Percentiles rank a stretch among this genome's conserved stretches.
Conservation (phyloP, 2,797 vertebrate genomes). For the Acrossocheilus wenchowensis region DNA sequence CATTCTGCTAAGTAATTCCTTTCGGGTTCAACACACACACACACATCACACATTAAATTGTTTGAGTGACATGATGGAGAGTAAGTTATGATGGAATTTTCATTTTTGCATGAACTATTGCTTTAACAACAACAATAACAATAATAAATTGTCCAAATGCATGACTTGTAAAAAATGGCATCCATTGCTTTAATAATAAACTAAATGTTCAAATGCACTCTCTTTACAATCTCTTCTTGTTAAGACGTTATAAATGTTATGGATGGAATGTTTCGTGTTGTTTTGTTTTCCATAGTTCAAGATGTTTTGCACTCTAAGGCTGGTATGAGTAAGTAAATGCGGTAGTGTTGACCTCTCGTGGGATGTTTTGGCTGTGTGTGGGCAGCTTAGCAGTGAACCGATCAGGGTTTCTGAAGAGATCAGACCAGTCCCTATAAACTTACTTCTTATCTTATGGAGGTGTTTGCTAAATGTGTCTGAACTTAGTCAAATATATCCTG, state of each 20-base stretch:
- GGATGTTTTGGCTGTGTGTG: slow-evolving; percentile 28
- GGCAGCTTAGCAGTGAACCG: slow-evolving; percentile 3
- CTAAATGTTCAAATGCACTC: neutral
- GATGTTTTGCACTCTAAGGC: slow-evolving; percentile 7
- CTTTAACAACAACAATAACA: neutral
- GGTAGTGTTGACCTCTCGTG: slow-evolving; percentile 18
- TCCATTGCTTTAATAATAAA: neutral
- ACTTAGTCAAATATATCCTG: neutral
- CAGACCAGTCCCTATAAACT: slow-evolving; percentile 4
- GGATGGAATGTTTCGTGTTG: neutral
- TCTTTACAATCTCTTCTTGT: neutral
- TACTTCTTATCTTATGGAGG: slow-evolving; percentile 23
- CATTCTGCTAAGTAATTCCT: too few species aligned
- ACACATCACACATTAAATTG: neutral
- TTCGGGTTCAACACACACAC: neutral
- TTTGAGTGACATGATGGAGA: neutral
- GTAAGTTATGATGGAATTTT: neutral
- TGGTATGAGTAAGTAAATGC: slow-evolving; percentile 14
- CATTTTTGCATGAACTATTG: neutral
- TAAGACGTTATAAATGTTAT: neutral
- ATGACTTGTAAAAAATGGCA: neutral
- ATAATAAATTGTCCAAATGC: neutral
- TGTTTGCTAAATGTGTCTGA: slow-evolving; percentile 28
- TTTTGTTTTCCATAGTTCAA: slow-evolving; percentile 10
- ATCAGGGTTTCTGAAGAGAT: slow-evolving; percentile 13